Evolutionary conservation across 1,140 invertebrate genomes (phyloP).

Genomic region (Mylabris phalerata): DNA sequence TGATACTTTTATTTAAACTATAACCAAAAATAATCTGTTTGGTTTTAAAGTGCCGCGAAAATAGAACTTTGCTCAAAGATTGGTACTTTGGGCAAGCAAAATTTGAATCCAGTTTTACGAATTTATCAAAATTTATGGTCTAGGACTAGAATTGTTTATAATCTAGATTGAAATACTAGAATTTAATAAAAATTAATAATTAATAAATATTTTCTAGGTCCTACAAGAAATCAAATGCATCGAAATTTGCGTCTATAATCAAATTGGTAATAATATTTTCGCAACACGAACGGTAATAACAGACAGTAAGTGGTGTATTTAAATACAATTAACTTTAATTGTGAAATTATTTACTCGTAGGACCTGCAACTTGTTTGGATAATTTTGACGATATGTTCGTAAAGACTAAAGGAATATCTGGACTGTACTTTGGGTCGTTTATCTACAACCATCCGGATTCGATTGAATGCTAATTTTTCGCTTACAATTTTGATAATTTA

Average conservation of each 20-base stretch:
- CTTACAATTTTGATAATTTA: too few relatives aligned
- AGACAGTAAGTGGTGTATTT: constrained; percentile 17
- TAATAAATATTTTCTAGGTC: constrained; percentile 12
- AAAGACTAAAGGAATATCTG: constrained; percentile 15
- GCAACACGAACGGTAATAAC: constrained; percentile 8
- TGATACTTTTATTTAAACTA: too few relatives aligned
- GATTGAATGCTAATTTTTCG: too few relatives aligned
- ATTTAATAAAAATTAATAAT: too few relatives aligned
- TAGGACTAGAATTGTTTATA: too few relatives aligned
- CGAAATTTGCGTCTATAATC: constrained; percentile 17
- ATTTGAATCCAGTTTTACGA: too few relatives aligned
- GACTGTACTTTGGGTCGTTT: constrained; percentile 25
- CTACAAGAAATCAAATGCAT: constrained; percentile 29
- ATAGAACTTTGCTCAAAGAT: too few relatives aligned
- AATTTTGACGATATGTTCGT: constrained; percentile 27
- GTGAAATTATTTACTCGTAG: constrained; percentile 16
- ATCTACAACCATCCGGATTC: constrained; percentile 5
- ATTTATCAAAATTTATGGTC: too few relatives aligned
- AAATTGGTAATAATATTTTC: constrained; percentile 10
- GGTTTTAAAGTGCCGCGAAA: too few relatives aligned
- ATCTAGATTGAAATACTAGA: too few relatives aligned
- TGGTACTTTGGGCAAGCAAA: too few relatives aligned
- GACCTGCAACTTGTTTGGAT: constrained; percentile 24
- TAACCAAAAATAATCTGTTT: too few relatives aligned
- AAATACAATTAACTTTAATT: neutral